phyloP scores from a whole-genome alignment of 2,888 invertebrate genomes.

The Carterocephalus palaemon region DNA sequence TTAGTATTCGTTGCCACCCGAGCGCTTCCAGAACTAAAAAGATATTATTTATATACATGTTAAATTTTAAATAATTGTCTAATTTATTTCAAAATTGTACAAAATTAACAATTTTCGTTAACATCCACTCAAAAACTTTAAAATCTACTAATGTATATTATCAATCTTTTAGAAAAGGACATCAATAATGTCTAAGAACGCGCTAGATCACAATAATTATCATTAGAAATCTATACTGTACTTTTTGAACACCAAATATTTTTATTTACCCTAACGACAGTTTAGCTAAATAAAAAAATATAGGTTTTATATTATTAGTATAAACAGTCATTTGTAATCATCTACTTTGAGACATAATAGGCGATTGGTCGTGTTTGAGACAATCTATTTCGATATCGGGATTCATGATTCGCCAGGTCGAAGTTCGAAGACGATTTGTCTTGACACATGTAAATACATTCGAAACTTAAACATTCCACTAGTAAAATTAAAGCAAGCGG shows the following conservation, averaged over 20 bases:
- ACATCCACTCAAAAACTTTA: constrained; percentile 21
- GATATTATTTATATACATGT: constrained; percentile 12
- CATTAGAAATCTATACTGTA: constrained; percentile 57
- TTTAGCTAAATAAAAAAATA: constrained; percentile 77
- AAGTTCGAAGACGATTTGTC: no score
- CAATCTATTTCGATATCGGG: no score
- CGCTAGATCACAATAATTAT: constrained; percentile 52
- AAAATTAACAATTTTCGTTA: constrained; percentile 22
- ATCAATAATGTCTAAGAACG: constrained; percentile 51
- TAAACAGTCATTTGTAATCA: constrained; percentile 65
- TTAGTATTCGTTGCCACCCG: not conserved
- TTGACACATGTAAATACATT: no score
- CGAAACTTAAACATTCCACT: no score
- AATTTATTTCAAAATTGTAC: constrained; percentile 24
- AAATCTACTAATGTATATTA: constrained; percentile 26
- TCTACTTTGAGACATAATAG: constrained; percentile 61
- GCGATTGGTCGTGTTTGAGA: constrained; percentile 55
- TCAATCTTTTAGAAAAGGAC: constrained; percentile 43
- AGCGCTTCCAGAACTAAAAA: constrained; percentile 3
- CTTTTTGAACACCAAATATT: constrained; percentile 71
- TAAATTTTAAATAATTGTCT: constrained; percentile 24
- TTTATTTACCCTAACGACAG: constrained; percentile 66
- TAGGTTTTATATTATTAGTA: constrained; percentile 58
- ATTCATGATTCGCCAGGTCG: no score
- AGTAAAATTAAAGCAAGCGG: no score